A percentile compares a stretch with the other conserved stretches of the same genome.
phyloP scores from a whole-genome alignment of 2,113 vertebrate species.

The Romanogobio albipinnatus region DNA sequence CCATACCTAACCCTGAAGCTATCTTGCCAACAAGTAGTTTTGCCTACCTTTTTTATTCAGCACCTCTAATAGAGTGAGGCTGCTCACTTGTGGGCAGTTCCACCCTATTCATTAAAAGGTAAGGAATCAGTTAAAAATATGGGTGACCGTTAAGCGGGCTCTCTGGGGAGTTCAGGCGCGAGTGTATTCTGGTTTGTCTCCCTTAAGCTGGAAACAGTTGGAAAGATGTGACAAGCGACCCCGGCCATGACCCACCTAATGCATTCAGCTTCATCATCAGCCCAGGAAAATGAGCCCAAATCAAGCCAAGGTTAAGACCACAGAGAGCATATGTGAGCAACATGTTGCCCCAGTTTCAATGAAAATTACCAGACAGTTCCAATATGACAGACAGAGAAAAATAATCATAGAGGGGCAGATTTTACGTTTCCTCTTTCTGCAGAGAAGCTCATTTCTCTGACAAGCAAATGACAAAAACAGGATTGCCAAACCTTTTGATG shows the following conservation, averaged over 20 bases:
- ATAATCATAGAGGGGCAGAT: background rate
- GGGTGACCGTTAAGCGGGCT: constrained; percentile 40
- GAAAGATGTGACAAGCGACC: constrained; percentile 50
- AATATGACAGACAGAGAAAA: constrained; percentile 35
- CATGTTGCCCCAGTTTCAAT: constrained; percentile 35
- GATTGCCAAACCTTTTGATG: background rate
- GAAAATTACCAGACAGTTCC: constrained; percentile 36
- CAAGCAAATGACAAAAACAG: background rate
- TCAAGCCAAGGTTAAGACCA: constrained; percentile 36
- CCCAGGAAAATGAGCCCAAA: constrained; percentile 27
- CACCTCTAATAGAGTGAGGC: constrained; percentile 24
- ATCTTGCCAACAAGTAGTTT: constrained; percentile 38
- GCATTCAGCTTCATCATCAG: constrained; percentile 52
- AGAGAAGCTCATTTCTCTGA: background rate
- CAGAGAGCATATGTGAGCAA: constrained; percentile 25
- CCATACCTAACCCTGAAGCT: constrained; percentile 47
- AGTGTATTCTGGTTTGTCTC: constrained; percentile 44
- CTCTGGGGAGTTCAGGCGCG: constrained; percentile 46
- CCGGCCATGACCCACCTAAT: constrained; percentile 40
- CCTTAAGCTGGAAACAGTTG: constrained; percentile 43
- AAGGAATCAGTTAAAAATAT: constrained; percentile 50
- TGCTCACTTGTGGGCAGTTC: constrained; percentile 46
- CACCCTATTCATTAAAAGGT: constrained; percentile 55
- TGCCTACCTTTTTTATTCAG: constrained; percentile 42
- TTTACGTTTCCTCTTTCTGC: background rate